Evolutionary conservation across 2,888 invertebrate genomes (phyloP).

Genomic region (Alcis repandata): DNA sequence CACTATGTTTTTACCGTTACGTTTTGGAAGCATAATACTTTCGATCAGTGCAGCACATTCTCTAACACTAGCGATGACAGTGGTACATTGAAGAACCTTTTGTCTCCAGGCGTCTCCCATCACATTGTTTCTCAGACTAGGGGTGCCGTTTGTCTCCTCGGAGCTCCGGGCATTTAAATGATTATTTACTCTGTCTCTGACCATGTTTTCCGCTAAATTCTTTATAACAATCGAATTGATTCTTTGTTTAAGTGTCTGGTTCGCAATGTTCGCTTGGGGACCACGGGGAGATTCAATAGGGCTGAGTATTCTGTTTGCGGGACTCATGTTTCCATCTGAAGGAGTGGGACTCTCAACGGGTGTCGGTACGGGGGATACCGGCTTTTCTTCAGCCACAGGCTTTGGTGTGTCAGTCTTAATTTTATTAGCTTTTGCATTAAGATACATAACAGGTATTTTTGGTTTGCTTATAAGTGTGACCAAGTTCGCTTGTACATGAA

Average conservation of each 20-base stretch:
- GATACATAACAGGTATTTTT: constrained; percentile 88
- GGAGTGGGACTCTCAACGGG: constrained; percentile 77
- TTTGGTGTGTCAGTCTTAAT: constrained; percentile 83
- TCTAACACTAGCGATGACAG: constrained; percentile 92
- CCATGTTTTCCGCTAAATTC: constrained; percentile 95
- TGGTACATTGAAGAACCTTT: constrained; percentile 92
- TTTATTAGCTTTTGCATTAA: constrained; percentile 81
- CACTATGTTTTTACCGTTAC: constrained; percentile 87
- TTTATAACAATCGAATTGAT: constrained; percentile 95
- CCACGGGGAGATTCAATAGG: constrained; percentile 82
- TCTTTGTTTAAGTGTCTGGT: constrained; percentile 94
- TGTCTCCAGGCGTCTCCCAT: constrained; percentile 93
- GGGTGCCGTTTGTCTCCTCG: constrained; percentile 78
- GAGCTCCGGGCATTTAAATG: constrained; percentile 78
- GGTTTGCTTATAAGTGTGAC: constrained; percentile 93
- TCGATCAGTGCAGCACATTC: constrained; percentile 93
- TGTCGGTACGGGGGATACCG: constrained; percentile 72
- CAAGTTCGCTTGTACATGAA: constrained; percentile 97
- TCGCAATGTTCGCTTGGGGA: constrained; percentile 85
- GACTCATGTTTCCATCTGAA: constrained; percentile 78
- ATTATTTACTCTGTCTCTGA: constrained; percentile 80
- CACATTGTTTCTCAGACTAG: constrained; percentile 76
- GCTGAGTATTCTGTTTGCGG: constrained; percentile 83
- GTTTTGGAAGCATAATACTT: constrained; percentile 88
- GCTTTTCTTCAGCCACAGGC: constrained; percentile 76